Evolutionary conservation across 2,113 vertebrate species (phyloP), one percentile per base, ranked within the genome.

Genomic region (Rhegmatorhina hoffmannsi): DNA sequence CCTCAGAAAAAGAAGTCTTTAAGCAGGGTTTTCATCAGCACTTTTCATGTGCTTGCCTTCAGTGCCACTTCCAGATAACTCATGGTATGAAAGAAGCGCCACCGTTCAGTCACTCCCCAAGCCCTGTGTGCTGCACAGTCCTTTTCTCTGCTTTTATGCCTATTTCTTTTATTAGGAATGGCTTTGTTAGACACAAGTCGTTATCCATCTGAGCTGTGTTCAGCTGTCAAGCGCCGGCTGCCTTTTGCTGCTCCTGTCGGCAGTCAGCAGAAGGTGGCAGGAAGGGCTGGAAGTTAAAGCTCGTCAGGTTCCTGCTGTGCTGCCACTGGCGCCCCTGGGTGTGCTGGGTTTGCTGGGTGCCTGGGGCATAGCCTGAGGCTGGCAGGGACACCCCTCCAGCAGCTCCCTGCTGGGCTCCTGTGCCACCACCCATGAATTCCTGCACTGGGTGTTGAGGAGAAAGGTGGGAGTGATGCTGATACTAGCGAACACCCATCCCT

Each of bases 171-270:
- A 44, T 89, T 89, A 72, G 67, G 90, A n/a, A 33, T 21, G 68
- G 62, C 85, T 94, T 96, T 92, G 90, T 94, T 84, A 93, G 93
- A 82, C 76, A 72, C 47, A 53, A 92, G 74, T 60, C 9, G 14
- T 77, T 90, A 16, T 40, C 81, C 23, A 43, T 60, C 86, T 92
- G 88, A 87, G 87, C 70, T 67, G 70, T 53, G 70, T 90, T 95
- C 87, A 62, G 87, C 93, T 96, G 87, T 76, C 74, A 87, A 36
- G 77, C 1, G 2, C 81, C 13, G 60, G 47, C 64, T 86, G 82
- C 79, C 86, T 88, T 87, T 69, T 31, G 49, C 78, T 58, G 70
- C 87, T 89, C 7, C 6, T 69, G 13, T 79, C 85, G 52, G 84
- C 52, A 47, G 13, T 68, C 85, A 53, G 88, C 70, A 80, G 76